These are phyloP conservation scores for Phalanger gymnotis DNA, from an alignment of 2,797 vertebrate genomes.

Conservation along the genomic window DNA sequence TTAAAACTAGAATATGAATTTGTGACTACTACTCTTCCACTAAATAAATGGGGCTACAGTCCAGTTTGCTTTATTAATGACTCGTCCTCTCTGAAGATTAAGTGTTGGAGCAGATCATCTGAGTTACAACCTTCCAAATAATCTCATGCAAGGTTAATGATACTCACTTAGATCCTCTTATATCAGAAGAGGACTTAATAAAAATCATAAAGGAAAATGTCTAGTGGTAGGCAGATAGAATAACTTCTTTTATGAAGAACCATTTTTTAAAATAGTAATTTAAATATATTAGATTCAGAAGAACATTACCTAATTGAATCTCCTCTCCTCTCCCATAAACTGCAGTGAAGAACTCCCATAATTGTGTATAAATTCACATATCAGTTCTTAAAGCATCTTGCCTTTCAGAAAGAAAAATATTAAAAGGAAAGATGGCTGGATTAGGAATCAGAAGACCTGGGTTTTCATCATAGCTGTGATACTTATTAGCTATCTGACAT, in stretches of 20 bases:
- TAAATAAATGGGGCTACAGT: background rate
- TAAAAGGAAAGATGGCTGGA: background rate
- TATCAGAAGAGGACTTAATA: constrained; percentile 61
- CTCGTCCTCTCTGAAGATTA: background rate
- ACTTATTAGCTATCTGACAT: background rate
- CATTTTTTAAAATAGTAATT: constrained; percentile 81
- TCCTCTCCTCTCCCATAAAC: constrained; percentile 65
- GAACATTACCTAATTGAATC: constrained; percentile 78
- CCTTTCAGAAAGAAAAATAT: background rate
- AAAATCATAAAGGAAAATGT: constrained; percentile 69
- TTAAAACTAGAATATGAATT: background rate
- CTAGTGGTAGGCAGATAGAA: constrained; percentile 73
- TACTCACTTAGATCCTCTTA: constrained; percentile 53
- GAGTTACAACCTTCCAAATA: constrained; percentile 11
- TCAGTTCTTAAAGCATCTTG: constrained; percentile 59
- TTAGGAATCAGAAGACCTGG: background rate
- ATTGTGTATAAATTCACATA: constrained; percentile 69
- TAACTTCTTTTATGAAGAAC: constrained; percentile 75
- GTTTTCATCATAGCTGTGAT: background rate
- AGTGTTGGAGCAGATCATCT: background rate
- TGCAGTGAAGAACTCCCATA: constrained; percentile 72
- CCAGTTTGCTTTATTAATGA: background rate
- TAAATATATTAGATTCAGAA: constrained; percentile 78
- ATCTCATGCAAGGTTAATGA: constrained; percentile 3
- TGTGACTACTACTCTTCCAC: background rate